Percentiles rank a stretch among this genome's conserved stretches.
These are phyloP conservation scores for Melitaea athalia DNA, from an alignment of 2,888 invertebrate genomes.

Conservation along the genomic window DNA sequence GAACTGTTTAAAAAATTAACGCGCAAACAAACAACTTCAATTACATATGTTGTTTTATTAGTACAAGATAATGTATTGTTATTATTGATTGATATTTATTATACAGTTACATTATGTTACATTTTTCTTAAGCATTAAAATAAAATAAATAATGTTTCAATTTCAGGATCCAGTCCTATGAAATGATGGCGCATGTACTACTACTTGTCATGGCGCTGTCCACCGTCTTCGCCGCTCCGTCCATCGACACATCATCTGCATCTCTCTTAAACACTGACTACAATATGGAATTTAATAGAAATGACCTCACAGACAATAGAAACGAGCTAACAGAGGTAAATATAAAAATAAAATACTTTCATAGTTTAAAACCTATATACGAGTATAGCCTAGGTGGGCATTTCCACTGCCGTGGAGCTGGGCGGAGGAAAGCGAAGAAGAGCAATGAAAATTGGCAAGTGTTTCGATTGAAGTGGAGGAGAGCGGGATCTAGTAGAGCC, in stretches of 20 bases:
- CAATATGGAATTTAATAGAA: conserved; percentile 42
- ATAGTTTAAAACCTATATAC: not conserved
- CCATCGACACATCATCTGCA: conserved; percentile 37
- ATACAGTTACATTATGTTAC: not conserved
- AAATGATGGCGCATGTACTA: conserved; percentile 58
- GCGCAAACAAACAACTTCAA: too few relatives aligned
- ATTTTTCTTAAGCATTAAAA: not conserved
- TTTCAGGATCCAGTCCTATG: conserved; percentile 31
- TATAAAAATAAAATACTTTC: not conserved
- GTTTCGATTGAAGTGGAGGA: too few relatives aligned
- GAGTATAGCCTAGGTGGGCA: not conserved
- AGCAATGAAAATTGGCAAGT: too few relatives aligned
- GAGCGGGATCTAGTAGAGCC: too few relatives aligned
- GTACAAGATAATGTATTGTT: too few relatives aligned
- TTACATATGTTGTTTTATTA: too few relatives aligned
- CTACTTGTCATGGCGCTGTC: conserved; percentile 60
- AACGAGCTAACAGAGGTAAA: conserved; percentile 39
- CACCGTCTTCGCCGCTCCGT: conserved; percentile 60
- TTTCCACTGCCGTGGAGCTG: too few relatives aligned
- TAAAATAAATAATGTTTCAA: not conserved
- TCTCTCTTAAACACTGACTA: conserved; percentile 49
- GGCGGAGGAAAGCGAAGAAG: too few relatives aligned
- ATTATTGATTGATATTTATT: too few relatives aligned
- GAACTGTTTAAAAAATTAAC: too few relatives aligned
- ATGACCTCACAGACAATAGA: conserved; percentile 35